Evolutionary conservation across 2,113 vertebrate species (phyloP).

Genomic region (Anthoscopus minutus): DNA sequence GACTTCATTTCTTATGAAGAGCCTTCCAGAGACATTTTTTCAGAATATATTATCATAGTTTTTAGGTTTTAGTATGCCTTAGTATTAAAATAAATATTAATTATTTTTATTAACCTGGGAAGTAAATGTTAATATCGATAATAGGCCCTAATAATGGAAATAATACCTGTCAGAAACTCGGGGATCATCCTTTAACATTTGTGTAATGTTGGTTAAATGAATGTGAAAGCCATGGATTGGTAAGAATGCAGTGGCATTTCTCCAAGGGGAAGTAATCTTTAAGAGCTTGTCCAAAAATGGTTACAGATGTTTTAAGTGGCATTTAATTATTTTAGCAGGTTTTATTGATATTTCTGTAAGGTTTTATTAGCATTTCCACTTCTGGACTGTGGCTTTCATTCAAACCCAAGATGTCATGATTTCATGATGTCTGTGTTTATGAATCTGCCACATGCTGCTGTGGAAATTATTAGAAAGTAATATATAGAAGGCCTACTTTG

Average conservation of each 20-base stretch:
- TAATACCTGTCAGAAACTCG: not conserved
- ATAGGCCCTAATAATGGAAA: not conserved
- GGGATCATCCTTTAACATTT: constrained; percentile 19
- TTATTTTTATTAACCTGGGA: not conserved
- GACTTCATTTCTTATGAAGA: not conserved
- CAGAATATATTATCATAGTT: not conserved
- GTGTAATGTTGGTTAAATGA: not conserved
- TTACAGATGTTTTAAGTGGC: constrained; percentile 14
- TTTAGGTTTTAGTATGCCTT: not conserved
- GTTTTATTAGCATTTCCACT: not conserved
- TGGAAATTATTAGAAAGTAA: not conserved
- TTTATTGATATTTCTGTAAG: not conserved
- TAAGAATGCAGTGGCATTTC: constrained; percentile 5
- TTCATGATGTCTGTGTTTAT: not conserved
- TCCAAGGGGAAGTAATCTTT: constrained; percentile 33
- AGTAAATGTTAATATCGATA: constrained; percentile 10
- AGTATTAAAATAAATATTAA: constrained; percentile 9
- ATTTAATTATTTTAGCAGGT: constrained; percentile 10
- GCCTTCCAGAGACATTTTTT: not conserved
- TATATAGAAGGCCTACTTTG: not conserved
- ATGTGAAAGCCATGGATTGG: not conserved
- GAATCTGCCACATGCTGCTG: not conserved
- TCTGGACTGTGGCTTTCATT: not conserved
- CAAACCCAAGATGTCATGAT: not conserved
- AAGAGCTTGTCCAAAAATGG: constrained; percentile 2